phyloP scores from a whole-genome alignment of 1,140 invertebrate species.

The Penaeus chinensis region DNA sequence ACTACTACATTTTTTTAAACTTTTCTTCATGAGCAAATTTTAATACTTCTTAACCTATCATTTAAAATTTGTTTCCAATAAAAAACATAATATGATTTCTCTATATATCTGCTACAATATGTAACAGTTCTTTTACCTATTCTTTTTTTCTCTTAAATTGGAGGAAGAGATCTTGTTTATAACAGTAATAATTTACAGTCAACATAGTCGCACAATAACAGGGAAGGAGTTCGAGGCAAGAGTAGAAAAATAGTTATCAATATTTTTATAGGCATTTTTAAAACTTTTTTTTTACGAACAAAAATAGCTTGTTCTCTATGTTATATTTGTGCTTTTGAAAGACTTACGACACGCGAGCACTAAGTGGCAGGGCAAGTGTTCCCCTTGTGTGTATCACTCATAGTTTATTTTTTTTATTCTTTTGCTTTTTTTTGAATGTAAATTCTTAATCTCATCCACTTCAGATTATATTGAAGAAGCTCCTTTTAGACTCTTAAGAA shows the following conservation, averaged over 20 bases:
- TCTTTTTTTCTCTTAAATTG: constrained; percentile 14
- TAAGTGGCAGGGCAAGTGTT: constrained; percentile 27
- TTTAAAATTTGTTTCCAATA: constrained; percentile 51
- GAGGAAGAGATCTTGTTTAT: constrained; percentile 40
- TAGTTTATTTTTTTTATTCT: not conserved
- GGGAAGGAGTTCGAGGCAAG: constrained; percentile 46
- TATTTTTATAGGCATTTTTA: constrained; percentile 14
- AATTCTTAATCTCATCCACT: too few relatives aligned
- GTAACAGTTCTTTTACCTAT: constrained; percentile 21
- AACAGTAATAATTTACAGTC: constrained; percentile 44
- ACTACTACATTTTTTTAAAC: constrained; percentile 17
- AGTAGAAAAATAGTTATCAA: constrained; percentile 59
- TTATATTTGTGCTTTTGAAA: constrained; percentile 54
- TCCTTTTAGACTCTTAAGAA: too few relatives aligned
- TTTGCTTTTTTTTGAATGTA: too few relatives aligned
- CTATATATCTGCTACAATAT: constrained; percentile 46
- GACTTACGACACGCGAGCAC: constrained; percentile 54
- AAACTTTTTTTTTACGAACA: constrained; percentile 30
- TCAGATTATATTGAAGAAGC: too few relatives aligned
- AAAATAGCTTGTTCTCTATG: constrained; percentile 55
- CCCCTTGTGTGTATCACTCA: not conserved
- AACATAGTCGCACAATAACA: constrained; percentile 42
- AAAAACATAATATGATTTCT: constrained; percentile 47
- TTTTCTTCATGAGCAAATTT: constrained; percentile 53
- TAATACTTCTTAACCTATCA: constrained; percentile 48